Evolutionary conservation across 2,888 invertebrate species (phyloP).

Genomic region (Aricia artaxerxes): DNA sequence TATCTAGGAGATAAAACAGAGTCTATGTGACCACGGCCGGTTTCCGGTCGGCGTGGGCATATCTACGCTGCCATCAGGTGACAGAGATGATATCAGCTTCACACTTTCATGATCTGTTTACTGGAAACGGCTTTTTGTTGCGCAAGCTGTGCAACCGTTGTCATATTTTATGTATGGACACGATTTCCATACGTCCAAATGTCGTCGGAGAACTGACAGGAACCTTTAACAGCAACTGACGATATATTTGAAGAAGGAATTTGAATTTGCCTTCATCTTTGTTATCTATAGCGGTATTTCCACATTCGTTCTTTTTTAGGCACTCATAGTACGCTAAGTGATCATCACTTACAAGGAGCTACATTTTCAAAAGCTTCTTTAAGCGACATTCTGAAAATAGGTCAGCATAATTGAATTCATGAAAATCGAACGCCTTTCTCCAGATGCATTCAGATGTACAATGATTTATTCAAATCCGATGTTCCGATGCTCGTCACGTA

Average conservation of each 20-base stretch:
- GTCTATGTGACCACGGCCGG: slow-evolving; percentile 36
- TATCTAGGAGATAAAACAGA: slow-evolving; percentile 21
- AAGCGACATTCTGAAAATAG: background rate
- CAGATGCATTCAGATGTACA: slow-evolving; percentile 52
- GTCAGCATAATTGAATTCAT: slow-evolving; percentile 55
- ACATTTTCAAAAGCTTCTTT: background rate
- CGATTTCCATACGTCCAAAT: background rate
- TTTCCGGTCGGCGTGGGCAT: slow-evolving; percentile 31
- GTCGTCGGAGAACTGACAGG: background rate
- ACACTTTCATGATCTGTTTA: slow-evolving; percentile 22
- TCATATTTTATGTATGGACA: background rate
- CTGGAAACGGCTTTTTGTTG: slow-evolving; percentile 15
- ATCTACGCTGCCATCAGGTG: slow-evolving; percentile 18
- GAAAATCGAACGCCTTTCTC: slow-evolving; percentile 74
- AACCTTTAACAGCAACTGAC: background rate
- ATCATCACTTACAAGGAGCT: background rate
- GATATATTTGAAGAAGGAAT: background rate
- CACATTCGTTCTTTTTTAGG: background rate
- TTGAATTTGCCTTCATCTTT: background rate
- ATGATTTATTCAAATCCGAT: slow-evolving; percentile 75
- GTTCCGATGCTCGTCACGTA: slow-evolving; percentile 64
- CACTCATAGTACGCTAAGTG: background rate
- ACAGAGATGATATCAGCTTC: slow-evolving; percentile 29
- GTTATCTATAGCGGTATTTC: background rate
- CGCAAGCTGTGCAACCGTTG: background rate